phyloP scores from a whole-genome alignment of 2,797 vertebrate species.

The Telmatherina bonti region DNA sequence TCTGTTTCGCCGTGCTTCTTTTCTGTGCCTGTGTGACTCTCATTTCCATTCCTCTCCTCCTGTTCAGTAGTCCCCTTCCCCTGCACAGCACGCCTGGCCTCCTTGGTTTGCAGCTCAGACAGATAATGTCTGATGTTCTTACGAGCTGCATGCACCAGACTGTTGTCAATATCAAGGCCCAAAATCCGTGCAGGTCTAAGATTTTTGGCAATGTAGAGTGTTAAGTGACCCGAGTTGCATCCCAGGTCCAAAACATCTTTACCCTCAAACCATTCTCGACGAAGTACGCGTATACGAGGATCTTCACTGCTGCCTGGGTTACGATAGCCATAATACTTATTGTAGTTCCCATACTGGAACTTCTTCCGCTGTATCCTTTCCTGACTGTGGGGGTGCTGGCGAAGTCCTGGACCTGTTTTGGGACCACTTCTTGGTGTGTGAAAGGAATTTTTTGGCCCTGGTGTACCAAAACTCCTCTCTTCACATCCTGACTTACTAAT shows the following conservation, averaged over 20 bases:
- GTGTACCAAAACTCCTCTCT: constrained; percentile 46
- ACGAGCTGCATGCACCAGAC: constrained; percentile 87
- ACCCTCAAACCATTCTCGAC: constrained; percentile 90
- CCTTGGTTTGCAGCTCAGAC: constrained; percentile 84
- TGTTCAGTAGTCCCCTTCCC: constrained; percentile 46
- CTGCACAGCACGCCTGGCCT: constrained; percentile 69
- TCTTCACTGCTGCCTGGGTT: constrained; percentile 90
- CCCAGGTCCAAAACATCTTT: constrained; percentile 91
- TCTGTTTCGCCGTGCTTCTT: constrained; percentile 55
- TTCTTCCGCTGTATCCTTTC: constrained; percentile 75
- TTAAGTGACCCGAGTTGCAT: constrained; percentile 94
- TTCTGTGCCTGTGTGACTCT: constrained; percentile 45
- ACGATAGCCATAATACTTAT: constrained; percentile 95
- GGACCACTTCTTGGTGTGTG: constrained; percentile 65
- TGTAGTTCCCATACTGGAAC: constrained; percentile 95
- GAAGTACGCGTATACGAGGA: constrained; percentile 82
- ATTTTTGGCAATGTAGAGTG: constrained; percentile 90
- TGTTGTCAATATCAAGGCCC: constrained; percentile 90
- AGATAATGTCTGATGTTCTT: constrained; percentile 95
- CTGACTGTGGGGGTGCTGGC: constrained; percentile 62
- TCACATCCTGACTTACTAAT: constrained; percentile 50
- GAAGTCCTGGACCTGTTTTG: constrained; percentile 50
- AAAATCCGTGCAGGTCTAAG: constrained; percentile 86
- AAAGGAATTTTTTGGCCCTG: constrained; percentile 55
- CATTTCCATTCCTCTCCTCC: constrained; percentile 48